phyloP scores from a whole-genome alignment of 2,113 vertebrate species.

The Ceyx cyanopectus region DNA sequence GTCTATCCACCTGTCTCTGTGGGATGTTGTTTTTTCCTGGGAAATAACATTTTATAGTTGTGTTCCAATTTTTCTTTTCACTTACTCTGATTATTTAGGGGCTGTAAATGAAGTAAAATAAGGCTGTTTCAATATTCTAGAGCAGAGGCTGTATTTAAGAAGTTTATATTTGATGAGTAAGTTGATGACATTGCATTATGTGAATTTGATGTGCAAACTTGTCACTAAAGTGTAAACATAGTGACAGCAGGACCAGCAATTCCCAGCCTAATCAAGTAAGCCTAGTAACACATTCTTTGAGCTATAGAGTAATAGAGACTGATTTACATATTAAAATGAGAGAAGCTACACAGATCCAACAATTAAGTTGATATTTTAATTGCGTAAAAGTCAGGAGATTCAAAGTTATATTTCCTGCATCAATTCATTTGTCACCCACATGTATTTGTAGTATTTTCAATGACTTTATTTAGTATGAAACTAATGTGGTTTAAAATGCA shows the following conservation, averaged over 20 bases:
- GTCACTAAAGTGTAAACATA: constrained; percentile 67
- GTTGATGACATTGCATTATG: constrained; percentile 63
- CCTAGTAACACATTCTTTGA: constrained; percentile 67
- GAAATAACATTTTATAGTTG: neutral
- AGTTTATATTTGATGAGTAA: constrained; percentile 63
- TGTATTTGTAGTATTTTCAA: constrained; percentile 24
- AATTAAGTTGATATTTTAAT: constrained; percentile 76
- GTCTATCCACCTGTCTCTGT: neutral
- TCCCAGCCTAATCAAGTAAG: constrained; percentile 72
- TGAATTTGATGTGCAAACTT: constrained; percentile 72
- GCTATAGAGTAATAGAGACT: constrained; percentile 62
- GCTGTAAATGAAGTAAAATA: constrained; percentile 40
- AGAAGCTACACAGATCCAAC: constrained; percentile 57
- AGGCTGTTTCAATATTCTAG: neutral
- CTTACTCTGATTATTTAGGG: neutral
- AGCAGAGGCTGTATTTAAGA: constrained; percentile 45
- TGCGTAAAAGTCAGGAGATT: constrained; percentile 65
- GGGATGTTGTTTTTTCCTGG: neutral
- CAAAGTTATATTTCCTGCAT: constrained; percentile 39
- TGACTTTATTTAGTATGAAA: constrained; percentile 34
- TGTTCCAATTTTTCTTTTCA: neutral
- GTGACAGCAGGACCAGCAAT: constrained; percentile 73
- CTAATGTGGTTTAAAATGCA: neutral
- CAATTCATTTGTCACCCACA: constrained; percentile 39
- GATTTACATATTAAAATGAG: constrained; percentile 74